Evolutionary conservation across 2,113 vertebrate genomes (phyloP), one percentile per base, ranked within the genome.

Genomic region (Neogale vison): DNA sequence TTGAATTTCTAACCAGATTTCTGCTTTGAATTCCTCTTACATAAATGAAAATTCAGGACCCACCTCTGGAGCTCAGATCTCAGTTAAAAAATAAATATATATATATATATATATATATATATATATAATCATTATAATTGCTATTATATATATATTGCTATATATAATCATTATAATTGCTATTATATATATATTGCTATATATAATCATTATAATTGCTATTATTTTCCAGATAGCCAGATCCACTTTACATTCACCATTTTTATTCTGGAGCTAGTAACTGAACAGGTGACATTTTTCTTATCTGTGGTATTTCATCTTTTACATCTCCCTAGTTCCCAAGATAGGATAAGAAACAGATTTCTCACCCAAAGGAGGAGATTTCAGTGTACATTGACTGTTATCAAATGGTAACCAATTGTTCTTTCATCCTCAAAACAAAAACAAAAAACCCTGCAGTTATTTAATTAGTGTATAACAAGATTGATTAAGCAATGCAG

Each of bases 401-500:
- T 20, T 90, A n/a, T 92, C 31, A 5, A 21, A 79, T 97, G 69
- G 36, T 76, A 97, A 97, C 29, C 59, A 55, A 92, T 31, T 97
- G 34, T 90, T 65, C 26, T 98, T 98, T 77, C 34, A 50, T 11
- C 90, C 36, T 50, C 20, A 5, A 50, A 69, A 84, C 93, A 89
- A 8, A 80, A 80, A 13, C 39, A 71, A 47, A 10, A 47, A 79
- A 71, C 1, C 24, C 34, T 59, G 50, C 79, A 71, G 50, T 6
- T 24, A 80, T 96, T 98, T 97, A 98, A 98, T 97, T 90, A 97
- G 63, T 93, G 59, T 45, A 31, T 82, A 97, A 87, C 20, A 97
- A 98, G 92, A 97, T 45, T 81, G 72, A 97, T 90, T 61, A 87
- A 97, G 90, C 63, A 97, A 96, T 82, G 95, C 80, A 97, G 71